Evolutionary conservation across 2,888 invertebrate species (phyloP), one percentile per base, ranked within the genome.

Genomic region (Cheilosia impressa): DNA sequence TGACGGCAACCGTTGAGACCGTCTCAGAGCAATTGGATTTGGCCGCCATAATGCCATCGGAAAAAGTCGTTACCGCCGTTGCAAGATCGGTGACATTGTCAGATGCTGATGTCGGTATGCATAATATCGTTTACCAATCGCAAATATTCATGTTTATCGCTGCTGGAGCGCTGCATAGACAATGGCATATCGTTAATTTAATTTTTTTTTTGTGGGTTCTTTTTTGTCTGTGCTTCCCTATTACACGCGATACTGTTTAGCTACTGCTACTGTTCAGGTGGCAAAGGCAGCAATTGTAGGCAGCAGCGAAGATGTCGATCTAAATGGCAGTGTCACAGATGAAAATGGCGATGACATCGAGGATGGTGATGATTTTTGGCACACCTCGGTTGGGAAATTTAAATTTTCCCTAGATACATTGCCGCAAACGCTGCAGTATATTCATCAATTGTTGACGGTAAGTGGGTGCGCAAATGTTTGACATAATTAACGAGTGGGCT

Each of bases 1-100:
- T 97, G 96, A 97, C 98, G 88, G 98, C 98, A 27, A 97, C 97
- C n/a, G 97, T 98, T 90, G 97, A 98, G 93, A 98, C 97, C 45
- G 97, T 98, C 88, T 96, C 96, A 82, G 97, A 97, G 91, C 96
- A 97, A 92, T 93, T 98, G 90, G 98, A 98, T 92, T 94, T 98
- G 90, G 96, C 97, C 52, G 96, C 96, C 52, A 95, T 97, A 52
- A 95, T 98, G 90, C 97, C 98, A 62, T 93, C 95, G 1, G 96
- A 95, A 90, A 94, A 94, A 89, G 94, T 95, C 53, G 94, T 96
- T 87, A 95, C 96, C 43, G 97, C 96, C 34, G 96, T 97, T 38
- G 97, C 98, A 9, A 95, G 96, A 89, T 96, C 97, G 5, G 95
- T 97, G 81, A 98, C 97, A 0, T 93, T 98, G 76, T 97, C 98